These are phyloP conservation scores for Caenorhabditis auriculariae DNA, from an alignment of 2,888 invertebrate species.

Conservation along the genomic window DNA sequence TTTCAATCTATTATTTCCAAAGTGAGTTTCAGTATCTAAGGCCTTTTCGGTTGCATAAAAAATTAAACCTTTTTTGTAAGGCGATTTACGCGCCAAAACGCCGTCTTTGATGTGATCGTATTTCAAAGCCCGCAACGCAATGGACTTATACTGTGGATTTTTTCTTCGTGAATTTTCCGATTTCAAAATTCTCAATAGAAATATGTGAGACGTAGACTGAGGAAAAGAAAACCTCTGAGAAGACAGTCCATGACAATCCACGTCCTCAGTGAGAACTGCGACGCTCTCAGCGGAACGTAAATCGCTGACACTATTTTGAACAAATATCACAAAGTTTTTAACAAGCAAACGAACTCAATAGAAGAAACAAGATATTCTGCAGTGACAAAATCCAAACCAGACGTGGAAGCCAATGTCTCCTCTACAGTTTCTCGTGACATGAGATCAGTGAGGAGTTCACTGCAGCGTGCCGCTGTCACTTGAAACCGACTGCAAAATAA, in stretches of 20 bases:
- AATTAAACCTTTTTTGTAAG: slow-evolving; percentile 4
- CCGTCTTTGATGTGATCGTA: slow-evolving; percentile 28
- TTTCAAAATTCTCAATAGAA: slow-evolving; percentile 18
- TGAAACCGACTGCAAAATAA: not conserved
- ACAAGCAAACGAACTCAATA: not conserved
- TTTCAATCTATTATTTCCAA: no score
- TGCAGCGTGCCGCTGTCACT: not conserved
- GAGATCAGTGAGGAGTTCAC: not conserved
- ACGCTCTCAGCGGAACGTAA: not conserved
- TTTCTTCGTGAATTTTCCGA: slow-evolving; percentile 24
- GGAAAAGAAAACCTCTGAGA: slow-evolving; percentile 6
- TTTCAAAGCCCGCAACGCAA: slow-evolving; percentile 28
- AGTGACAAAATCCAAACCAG: slow-evolving; percentile 5
- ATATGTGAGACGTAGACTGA: not conserved
- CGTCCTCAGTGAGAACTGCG: not conserved
- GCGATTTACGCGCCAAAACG: slow-evolving; percentile 14
- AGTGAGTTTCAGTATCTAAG: no score
- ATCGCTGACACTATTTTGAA: slow-evolving; percentile 9
- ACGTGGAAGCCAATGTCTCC: not conserved
- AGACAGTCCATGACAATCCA: slow-evolving; percentile 5
- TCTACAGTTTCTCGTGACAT: not conserved
- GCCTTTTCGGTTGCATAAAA: no score
- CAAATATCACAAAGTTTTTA: not conserved
- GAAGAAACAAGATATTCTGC: not conserved
- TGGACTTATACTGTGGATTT: slow-evolving; percentile 40